Evolutionary conservation across 2,113 vertebrate genomes (phyloP).

Genomic region (Rattus rattus): DNA sequence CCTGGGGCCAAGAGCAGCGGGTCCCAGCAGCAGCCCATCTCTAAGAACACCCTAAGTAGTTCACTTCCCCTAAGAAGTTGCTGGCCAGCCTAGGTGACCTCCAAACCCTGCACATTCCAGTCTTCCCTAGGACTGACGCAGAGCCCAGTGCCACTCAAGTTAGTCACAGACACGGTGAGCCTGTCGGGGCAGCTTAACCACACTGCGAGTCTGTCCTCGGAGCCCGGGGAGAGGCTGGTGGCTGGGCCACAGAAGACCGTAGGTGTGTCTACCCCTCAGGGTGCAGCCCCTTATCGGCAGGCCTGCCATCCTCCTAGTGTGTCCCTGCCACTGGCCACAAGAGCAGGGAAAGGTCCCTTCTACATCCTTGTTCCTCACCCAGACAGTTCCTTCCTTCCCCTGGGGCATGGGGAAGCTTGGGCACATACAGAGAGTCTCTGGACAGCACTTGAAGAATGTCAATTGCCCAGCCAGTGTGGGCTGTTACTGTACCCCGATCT

Average conservation of each 20-base stretch:
- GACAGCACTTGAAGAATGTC: neutral
- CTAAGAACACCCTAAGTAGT: neutral
- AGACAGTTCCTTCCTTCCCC: neutral
- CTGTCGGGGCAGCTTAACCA: neutral
- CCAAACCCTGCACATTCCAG: neutral
- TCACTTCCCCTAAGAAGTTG: neutral
- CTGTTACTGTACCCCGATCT: neutral
- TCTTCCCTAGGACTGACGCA: neutral
- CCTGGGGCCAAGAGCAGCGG: neutral
- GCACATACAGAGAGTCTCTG: neutral
- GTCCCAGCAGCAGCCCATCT: neutral
- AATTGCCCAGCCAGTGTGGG: fast-evolving
- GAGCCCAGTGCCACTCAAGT: neutral
- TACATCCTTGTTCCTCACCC: neutral
- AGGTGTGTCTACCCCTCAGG: fast-evolving
- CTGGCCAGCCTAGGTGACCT: fast-evolving
- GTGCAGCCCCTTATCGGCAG: neutral
- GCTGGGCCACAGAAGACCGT: neutral
- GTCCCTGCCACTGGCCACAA: too few species aligned
- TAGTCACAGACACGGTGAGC: neutral
- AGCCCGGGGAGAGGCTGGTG: neutral
- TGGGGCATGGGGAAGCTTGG: fast-evolving
- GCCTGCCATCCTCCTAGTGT: neutral
- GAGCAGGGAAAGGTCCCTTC: too few species aligned
- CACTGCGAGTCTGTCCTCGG: neutral